These are phyloP conservation scores for Acanthoscelides obtectus DNA, from an alignment of 2,888 invertebrate species.

Conservation along the genomic window DNA sequence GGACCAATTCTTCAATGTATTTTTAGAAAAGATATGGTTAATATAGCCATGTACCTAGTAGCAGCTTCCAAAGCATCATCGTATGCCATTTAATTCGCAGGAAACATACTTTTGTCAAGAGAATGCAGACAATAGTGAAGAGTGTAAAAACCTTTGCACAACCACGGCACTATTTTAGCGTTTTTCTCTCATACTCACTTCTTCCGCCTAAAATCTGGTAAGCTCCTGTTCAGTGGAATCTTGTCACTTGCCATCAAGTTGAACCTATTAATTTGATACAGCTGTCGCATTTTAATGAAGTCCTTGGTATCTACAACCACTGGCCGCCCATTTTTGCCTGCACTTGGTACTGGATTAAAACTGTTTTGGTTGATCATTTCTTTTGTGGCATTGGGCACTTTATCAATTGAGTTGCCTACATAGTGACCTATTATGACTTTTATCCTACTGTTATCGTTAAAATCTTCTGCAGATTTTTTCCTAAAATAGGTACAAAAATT, in stretches of 20 bases:
- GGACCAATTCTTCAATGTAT: too few relatives aligned
- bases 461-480: conserved; percentile 61
- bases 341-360: conserved; percentile 67
- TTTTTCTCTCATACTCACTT: conserved; percentile 58
- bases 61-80: too few relatives aligned
- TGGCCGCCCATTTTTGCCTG: conserved; percentile 76
- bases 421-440: conserved; percentile 86
- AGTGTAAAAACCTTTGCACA: too few relatives aligned
- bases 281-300: conserved; percentile 68
- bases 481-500: conserved; percentile 46
- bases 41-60: too few relatives aligned
- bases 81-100: too few relatives aligned
- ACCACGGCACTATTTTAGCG: too few relatives aligned
- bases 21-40: too few relatives aligned
- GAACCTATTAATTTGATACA: conserved; percentile 80
- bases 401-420: conserved; percentile 66
- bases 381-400: conserved; percentile 62
- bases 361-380: conserved; percentile 72
- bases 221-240: conserved; percentile 76
- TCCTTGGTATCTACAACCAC: conserved; percentile 73
- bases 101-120: too few relatives aligned
- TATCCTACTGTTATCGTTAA: conserved; percentile 69
- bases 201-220: conserved; percentile 80
- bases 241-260: conserved; percentile 85
- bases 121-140: too few relatives aligned